phyloP scores from a whole-genome alignment of 2,888 invertebrate genomes.

The Cordylochernes scorpioides region DNA sequence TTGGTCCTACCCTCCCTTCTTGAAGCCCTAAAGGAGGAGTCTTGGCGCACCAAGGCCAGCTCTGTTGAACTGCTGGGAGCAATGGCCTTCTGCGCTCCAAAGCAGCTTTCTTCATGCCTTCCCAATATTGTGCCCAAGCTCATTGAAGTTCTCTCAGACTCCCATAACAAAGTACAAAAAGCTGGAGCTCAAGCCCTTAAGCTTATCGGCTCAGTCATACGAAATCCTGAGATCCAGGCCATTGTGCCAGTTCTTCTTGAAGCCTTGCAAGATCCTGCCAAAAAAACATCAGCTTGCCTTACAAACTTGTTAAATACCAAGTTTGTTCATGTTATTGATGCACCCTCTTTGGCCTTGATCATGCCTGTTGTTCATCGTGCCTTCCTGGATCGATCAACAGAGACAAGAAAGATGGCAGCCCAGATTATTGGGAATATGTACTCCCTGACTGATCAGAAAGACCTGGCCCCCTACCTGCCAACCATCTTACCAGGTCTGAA shows the following conservation, averaged over 20 bases:
- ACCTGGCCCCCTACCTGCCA: slow-evolving; percentile 77
- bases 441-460: slow-evolving; percentile 86
- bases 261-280: slow-evolving; percentile 83
- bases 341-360: slow-evolving; percentile 86
- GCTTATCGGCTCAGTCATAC: slow-evolving; percentile 87
- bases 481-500: slow-evolving; percentile 89
- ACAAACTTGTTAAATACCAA: slow-evolving; percentile 76
- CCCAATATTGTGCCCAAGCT: slow-evolving; percentile 93
- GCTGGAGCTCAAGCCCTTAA: slow-evolving; percentile 84
- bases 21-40: slow-evolving; percentile 80
- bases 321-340: slow-evolving; percentile 97
- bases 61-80: slow-evolving; percentile 84
- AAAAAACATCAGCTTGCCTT: slow-evolving; percentile 73
- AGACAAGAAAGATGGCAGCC: slow-evolving; percentile 94
- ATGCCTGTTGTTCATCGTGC: slow-evolving; percentile 98
- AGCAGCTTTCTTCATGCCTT: slow-evolving; percentile 85
- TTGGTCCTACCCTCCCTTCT: slow-evolving; percentile 76
- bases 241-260: slow-evolving; percentile 35
- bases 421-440: slow-evolving; percentile 99
- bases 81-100: slow-evolving; percentile 97
- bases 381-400: slow-evolving; percentile 87
- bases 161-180: slow-evolving; percentile 84
- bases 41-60: slow-evolving; percentile 90
- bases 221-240: slow-evolving; percentile 92
- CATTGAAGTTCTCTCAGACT: slow-evolving; percentile 73